phyloP scores from a whole-genome alignment of 2,797 vertebrate genomes.

The Momotus momota region DNA sequence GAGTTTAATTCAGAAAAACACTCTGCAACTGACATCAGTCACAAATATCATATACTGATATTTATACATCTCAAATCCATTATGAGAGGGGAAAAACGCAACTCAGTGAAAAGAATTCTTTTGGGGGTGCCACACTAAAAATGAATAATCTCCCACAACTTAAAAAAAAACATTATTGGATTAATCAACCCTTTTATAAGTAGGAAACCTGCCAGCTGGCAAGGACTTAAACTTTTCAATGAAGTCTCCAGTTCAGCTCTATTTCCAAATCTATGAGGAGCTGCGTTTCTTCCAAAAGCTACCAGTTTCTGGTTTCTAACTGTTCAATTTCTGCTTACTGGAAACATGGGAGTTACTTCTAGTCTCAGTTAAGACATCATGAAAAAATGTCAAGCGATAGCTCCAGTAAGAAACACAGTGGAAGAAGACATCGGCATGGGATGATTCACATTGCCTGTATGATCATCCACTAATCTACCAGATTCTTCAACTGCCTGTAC shows the following conservation, averaged over 20 bases:
- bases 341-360: not conserved
- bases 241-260: not conserved
- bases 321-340: not conserved
- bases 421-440: not conserved
- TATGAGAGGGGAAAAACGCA: not conserved
- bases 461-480: not conserved
- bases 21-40: not conserved
- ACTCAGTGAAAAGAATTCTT: not conserved
- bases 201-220: not conserved
- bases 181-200: not conserved
- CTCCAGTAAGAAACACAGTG: not conserved
- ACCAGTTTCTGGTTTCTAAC: not conserved
- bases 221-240: not conserved
- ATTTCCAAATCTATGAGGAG: not conserved
- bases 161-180: not conserved
- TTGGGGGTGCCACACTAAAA: not conserved
- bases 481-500: not conserved
- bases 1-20: not conserved
- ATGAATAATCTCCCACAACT: not conserved
- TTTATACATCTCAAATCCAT: not conserved
- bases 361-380: not conserved
- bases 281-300: not conserved
- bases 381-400: not conserved
- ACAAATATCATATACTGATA: not conserved
- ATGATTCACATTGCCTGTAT: not conserved